These are phyloP conservation scores for Brachyistius frenatus DNA, from an alignment of 2,113 vertebrate species.

Conservation along the genomic window DNA sequence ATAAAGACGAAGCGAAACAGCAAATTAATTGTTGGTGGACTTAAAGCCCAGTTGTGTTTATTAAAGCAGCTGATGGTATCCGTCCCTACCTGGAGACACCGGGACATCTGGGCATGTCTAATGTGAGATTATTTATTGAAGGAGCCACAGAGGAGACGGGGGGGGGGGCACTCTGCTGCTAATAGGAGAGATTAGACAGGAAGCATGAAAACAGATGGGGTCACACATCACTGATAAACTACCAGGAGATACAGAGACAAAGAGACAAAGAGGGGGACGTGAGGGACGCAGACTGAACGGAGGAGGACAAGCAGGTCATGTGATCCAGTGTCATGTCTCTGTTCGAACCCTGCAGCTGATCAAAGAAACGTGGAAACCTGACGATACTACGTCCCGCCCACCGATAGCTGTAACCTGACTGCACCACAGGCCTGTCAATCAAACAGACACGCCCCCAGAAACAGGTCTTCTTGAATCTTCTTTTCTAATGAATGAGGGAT, in stretches of 20 bases:
- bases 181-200: conserved; percentile 70
- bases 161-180: conserved; percentile 27
- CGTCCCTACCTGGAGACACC: too few species aligned
- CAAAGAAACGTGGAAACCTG: too few species aligned
- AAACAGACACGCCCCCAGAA: too few species aligned
- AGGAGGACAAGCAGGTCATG: too few species aligned
- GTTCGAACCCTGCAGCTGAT: too few species aligned
- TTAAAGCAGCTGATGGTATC: conserved; percentile 29
- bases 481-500: too few species aligned
- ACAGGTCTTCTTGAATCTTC: too few species aligned
- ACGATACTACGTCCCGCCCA: too few species aligned
- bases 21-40: conserved; percentile 78
- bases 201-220: conserved; percentile 65
- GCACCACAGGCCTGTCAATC: too few species aligned
- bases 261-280: conserved; percentile 22
- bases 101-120: conserved; percentile 9
- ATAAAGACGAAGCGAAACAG: conserved; percentile 68
- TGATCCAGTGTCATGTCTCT: too few species aligned
- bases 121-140: conserved; percentile 69
- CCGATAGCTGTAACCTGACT: too few species aligned
- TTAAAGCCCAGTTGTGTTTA: conserved; percentile 71
- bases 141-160: conserved; percentile 23
- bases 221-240: conserved; percentile 36
- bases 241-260: conserved; percentile 20
- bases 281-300: neutral